Evolutionary conservation across 1,140 invertebrate genomes (phyloP).

Genomic region (Ceratina japonica): DNA sequence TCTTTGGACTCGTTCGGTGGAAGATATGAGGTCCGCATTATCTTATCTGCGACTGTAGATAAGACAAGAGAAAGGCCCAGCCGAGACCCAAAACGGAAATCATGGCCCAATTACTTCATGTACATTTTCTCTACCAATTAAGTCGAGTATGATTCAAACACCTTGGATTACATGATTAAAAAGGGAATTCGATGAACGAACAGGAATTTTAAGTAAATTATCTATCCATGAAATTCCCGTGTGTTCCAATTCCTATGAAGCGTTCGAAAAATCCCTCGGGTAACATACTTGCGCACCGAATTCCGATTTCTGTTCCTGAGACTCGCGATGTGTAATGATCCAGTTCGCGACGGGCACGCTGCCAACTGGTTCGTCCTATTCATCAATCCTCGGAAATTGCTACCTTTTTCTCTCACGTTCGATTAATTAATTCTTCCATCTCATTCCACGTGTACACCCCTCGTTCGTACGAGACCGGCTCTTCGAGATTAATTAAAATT

Average conservation of each 20-base stretch:
- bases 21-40: slow-evolving; percentile 37
- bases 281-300: slow-evolving; percentile 12
- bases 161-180: neutral
- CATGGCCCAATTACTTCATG: slow-evolving; percentile 15
- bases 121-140: neutral
- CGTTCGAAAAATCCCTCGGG: slow-evolving; percentile 18
- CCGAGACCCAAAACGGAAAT: slow-evolving; percentile 36
- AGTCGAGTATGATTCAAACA: neutral
- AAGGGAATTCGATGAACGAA: neutral
- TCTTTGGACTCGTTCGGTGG: slow-evolving; percentile 6
- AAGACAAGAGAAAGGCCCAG: slow-evolving; percentile 31
- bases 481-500: neutral
- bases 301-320: slow-evolving; percentile 30
- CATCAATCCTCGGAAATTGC: neutral
- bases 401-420: neutral
- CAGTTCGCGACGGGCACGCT: slow-evolving; percentile 20
- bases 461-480: neutral
- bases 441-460: no score
- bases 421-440: slow-evolving; percentile 10
- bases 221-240: no score
- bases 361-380: slow-evolving; percentile 37
- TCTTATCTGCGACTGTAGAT: slow-evolving; percentile 47
- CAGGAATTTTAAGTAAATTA: no score
- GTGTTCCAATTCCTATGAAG: neutral
- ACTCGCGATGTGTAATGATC: slow-evolving; percentile 34